Evolutionary conservation across 2,888 invertebrate species (phyloP).

Genomic region (Gandaritis pyraliata): DNA sequence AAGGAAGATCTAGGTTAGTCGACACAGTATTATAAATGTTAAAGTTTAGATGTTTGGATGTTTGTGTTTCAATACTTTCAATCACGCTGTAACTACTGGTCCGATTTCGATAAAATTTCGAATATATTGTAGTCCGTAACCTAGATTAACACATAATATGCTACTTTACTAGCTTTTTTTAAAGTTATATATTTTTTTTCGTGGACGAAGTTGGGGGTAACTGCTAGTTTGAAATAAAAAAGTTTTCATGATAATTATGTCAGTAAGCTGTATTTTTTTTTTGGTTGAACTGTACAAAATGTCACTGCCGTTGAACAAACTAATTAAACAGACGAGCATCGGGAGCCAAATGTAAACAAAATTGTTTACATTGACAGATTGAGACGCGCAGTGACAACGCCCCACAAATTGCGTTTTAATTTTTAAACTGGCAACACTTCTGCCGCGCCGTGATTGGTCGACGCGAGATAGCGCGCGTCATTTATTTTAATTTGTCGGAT

Average conservation of each 20-base stretch:
- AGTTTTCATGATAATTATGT: background rate
- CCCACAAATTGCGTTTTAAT: constrained; percentile 77
- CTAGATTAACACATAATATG: too few relatives aligned
- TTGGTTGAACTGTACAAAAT: constrained; percentile 20
- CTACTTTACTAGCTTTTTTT: too few relatives aligned
- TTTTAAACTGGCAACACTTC: constrained; percentile 78
- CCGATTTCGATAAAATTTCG: too few relatives aligned
- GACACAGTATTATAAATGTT: too few relatives aligned
- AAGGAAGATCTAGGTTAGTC: too few relatives aligned
- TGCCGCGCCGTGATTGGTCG: constrained; percentile 61
- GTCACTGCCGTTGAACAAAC: constrained; percentile 38
- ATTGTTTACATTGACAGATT: constrained; percentile 76
- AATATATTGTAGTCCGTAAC: too few relatives aligned
- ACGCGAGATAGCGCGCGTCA: constrained; percentile 70
- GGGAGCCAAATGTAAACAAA: constrained; percentile 70
- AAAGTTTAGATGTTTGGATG: too few relatives aligned
- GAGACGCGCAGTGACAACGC: constrained; percentile 57
- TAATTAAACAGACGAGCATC: constrained; percentile 45
- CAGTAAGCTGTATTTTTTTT: background rate
- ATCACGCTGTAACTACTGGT: too few relatives aligned
- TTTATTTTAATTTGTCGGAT: constrained; percentile 80
- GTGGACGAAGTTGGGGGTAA: too few relatives aligned
- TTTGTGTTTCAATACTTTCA: too few relatives aligned
- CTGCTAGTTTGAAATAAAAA: too few relatives aligned
- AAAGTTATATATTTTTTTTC: too few relatives aligned